Evolutionary conservation across 2,113 vertebrate species (phyloP).

Genomic region (Nycticryphes semicollaris): DNA sequence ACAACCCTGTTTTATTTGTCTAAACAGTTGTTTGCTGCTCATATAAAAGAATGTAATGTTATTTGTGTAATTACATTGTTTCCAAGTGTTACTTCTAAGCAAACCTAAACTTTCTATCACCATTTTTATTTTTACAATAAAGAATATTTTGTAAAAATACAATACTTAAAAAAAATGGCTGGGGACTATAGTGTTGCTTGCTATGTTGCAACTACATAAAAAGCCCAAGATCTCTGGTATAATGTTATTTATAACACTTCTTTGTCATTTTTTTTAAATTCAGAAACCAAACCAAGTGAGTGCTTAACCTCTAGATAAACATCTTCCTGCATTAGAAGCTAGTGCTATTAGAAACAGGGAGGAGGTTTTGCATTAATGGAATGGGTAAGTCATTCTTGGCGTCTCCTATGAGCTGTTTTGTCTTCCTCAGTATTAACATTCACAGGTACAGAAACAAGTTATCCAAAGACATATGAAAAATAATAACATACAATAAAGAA

Average conservation of each 20-base stretch:
- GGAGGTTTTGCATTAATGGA: background rate
- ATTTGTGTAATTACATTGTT: background rate
- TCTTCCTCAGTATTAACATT: background rate
- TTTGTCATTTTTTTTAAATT: background rate
- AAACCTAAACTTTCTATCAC: background rate
- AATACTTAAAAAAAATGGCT: background rate
- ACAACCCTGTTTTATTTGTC: background rate
- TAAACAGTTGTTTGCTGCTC: background rate
- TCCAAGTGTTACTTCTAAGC: background rate
- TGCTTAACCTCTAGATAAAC: background rate
- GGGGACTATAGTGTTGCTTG: background rate
- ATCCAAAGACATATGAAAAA: background rate
- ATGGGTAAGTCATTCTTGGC: background rate
- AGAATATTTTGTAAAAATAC: background rate
- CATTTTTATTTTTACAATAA: background rate
- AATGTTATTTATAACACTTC: background rate
- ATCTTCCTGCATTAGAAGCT: background rate
- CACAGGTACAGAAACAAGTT: background rate
- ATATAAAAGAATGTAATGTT: background rate
- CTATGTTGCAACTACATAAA: background rate
- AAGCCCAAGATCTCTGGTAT: background rate
- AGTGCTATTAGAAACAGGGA: background rate
- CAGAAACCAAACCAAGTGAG: background rate
- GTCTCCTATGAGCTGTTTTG: background rate
- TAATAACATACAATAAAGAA: background rate